A percentile compares a stretch with the other conserved stretches of the same genome.
Conservation (phyloP, 2,888 invertebrate genomes). For the Oithona nana region DNA sequence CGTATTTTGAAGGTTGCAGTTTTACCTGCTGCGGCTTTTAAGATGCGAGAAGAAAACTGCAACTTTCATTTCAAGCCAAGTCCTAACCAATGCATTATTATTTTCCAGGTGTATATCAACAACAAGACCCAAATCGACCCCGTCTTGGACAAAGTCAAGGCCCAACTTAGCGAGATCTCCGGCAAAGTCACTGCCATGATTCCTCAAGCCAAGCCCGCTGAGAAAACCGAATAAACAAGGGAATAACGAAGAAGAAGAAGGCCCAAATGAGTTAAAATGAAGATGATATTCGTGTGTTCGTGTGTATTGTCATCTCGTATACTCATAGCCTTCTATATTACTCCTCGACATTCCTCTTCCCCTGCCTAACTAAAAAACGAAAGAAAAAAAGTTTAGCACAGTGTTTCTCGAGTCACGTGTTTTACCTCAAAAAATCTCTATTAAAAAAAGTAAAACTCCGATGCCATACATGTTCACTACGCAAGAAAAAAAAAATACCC, state of each 20-base stretch:
- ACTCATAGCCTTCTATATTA: too few relatives aligned
- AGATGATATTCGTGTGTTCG: too few relatives aligned
- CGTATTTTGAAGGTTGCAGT: too few relatives aligned
- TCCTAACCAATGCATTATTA: too few relatives aligned
- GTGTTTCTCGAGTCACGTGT: neutral
- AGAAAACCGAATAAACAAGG: constrained; percentile 10
- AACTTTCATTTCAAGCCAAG: too few relatives aligned
- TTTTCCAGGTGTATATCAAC: constrained; percentile 47
- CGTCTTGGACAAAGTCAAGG: constrained; percentile 65
- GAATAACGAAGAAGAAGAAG: too few relatives aligned
- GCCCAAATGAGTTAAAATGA: too few relatives aligned
- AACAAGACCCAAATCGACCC: constrained; percentile 84
- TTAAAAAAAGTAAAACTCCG: neutral
- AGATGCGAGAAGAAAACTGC: too few relatives aligned
- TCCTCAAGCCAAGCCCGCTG: constrained; percentile 33
- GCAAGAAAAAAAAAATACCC: neutral
- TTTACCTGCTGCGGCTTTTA: too few relatives aligned
- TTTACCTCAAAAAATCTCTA: neutral
- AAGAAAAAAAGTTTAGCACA: neutral
- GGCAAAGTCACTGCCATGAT: constrained; percentile 38
- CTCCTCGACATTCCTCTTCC: too few relatives aligned
- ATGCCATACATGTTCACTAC: neutral
- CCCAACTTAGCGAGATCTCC: constrained; percentile 68
- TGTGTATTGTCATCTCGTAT: too few relatives aligned
- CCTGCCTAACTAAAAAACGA: neutral